Evolutionary conservation across 1,140 invertebrate species (phyloP).

Genomic region (Heliconius congener): DNA sequence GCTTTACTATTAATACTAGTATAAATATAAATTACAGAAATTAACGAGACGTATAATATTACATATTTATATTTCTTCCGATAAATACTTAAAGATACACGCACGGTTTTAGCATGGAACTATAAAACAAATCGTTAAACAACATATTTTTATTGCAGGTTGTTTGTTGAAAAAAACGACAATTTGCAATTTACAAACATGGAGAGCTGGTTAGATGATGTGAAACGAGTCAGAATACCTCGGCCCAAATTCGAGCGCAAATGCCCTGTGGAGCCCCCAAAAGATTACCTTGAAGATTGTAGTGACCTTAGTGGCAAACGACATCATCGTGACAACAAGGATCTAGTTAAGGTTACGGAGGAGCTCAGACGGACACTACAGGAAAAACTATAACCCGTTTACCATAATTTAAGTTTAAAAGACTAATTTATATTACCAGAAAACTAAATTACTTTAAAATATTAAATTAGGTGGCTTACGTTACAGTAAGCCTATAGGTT

Average conservation of each 20-base stretch:
- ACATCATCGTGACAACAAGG: slow-evolving; percentile 73
- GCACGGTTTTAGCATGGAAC: background rate
- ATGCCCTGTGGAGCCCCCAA: slow-evolving; percentile 85
- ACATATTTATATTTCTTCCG: background rate
- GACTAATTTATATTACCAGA: slow-evolving; percentile 25
- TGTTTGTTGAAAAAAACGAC: background rate
- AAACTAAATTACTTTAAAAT: slow-evolving; percentile 7
- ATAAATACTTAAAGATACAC: background rate
- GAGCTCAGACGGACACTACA: slow-evolving; percentile 87
- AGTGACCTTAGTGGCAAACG: slow-evolving; percentile 70
- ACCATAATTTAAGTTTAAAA: slow-evolving; percentile 20
- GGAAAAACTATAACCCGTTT: slow-evolving; percentile 85
- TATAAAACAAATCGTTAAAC: background rate
- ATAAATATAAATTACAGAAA: background rate
- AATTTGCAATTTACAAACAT: slow-evolving; percentile 70
- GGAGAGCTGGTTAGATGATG: slow-evolving; percentile 91
- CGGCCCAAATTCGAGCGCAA: slow-evolving; percentile 90
- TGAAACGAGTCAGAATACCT: slow-evolving; percentile 90
- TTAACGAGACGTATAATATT: background rate
- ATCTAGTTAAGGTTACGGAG: slow-evolving; percentile 87
- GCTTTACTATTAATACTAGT: background rate
- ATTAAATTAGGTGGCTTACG: background rate
- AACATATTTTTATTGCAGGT: slow-evolving; percentile 27
- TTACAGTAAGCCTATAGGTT: slow-evolving; percentile 9
- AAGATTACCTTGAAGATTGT: slow-evolving; percentile 84